Base-by-base conservation (phyloP, 2,113 vertebrate species). In the Tretioscincus oriximinensis region DNA sequence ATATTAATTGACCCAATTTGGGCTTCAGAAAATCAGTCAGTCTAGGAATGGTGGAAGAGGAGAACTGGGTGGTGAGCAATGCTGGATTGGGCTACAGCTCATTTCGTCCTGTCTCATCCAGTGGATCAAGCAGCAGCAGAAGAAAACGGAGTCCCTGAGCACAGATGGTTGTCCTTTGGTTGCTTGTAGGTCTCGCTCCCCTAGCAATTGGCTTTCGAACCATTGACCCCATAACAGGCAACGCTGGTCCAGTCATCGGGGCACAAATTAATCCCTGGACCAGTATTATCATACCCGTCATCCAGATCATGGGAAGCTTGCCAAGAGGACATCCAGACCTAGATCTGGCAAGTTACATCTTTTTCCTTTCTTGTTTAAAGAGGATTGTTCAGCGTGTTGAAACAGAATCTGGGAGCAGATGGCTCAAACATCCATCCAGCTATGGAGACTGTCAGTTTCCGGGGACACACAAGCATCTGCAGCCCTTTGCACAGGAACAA, bases 121-220 rank as follows among this genome's bases (percentile, higher is more conserved):
- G 20, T 63, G 22, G 20, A 20, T 7, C 20, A 63, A 63, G 60
- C 60, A 20, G 24, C 60, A 63, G 24, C 61, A 64, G 9, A 64
- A n/a, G 26, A 64, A 64, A 64, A 26, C 3, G 2, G 35, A 41
- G 3, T 41, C 35, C 18, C 54, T 16, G 12, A 4, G 54, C 54
- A 54, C 54, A 18, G 16, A 45, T 58, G 58, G 21, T 6, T 28
- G 29, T 24, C 60, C 77, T 79, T 41, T 66, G 22, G 67, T 68
- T 67, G 0, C 68, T 71, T 85, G 78, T 92, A 99, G 97, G 97
- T 45, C 92, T 98, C 47, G 93, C 96, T 77, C 95, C 97, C 4
- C 97, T 98, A 72, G 87, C 91, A 3, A 87, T 96, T 63, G 97
- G 96, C 35, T 93, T 92, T 82, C 96, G 92, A 87, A 93, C 95